Percentiles rank a stretch among this genome's conserved stretches.
Conservation (phyloP, 2,797 vertebrate species). For the Pachyuromys duprasi region DNA sequence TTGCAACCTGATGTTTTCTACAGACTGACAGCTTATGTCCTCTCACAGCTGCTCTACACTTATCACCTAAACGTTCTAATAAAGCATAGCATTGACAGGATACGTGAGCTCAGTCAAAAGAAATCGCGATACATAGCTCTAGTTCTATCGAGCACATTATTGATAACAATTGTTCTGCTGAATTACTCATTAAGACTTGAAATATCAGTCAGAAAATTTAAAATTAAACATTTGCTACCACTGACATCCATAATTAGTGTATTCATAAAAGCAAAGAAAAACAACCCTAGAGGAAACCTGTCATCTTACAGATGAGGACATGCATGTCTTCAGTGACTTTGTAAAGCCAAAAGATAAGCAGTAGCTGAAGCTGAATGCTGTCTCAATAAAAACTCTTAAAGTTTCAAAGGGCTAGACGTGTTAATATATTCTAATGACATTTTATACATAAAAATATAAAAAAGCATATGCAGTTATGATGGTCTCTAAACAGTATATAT, state of each 20-base stretch:
- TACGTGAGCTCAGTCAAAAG: constrained; percentile 79
- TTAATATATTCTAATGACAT: constrained; percentile 53
- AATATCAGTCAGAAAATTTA: constrained; percentile 58
- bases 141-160: constrained; percentile 75
- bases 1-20: constrained; percentile 88
- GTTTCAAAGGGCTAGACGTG: constrained; percentile 27
- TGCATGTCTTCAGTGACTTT: constrained; percentile 38
- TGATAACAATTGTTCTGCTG: constrained; percentile 60
- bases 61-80: constrained; percentile 89
- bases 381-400: constrained; percentile 26
- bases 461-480: constrained; percentile 52
- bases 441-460: constrained; percentile 61
- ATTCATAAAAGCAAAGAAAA: constrained; percentile 29
- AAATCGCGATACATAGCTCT: constrained; percentile 79
- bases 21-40: constrained; percentile 86
- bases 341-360: constrained; percentile 41
- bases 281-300: constrained; percentile 33
- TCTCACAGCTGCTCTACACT: constrained; percentile 90
- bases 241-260: constrained; percentile 60
- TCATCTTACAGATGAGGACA: constrained; percentile 47
- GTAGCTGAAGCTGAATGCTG: not conserved
- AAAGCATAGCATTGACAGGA: constrained; percentile 86
- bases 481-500: constrained; percentile 42
- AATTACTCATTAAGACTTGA: constrained; percentile 43
- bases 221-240: constrained; percentile 69